A percentile compares a stretch with the other conserved stretches of the same genome.
Evolutionary conservation across 2,113 vertebrate genomes (phyloP).

Genomic region (Scomber colias): DNA sequence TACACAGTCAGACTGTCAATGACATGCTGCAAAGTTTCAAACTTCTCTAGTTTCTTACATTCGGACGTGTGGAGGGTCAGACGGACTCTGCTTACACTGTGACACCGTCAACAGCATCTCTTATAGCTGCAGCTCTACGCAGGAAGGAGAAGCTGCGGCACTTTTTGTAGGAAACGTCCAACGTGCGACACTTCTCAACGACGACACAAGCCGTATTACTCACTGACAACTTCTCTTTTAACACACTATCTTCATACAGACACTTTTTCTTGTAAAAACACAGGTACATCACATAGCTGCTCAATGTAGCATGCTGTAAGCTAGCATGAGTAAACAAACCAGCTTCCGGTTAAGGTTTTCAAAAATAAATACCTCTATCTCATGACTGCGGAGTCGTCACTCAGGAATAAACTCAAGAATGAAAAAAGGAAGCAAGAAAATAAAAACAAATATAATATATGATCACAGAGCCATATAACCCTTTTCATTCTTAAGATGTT

Average conservation of each 20-base stretch:
- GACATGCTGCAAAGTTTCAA: no score
- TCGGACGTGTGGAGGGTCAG: neutral
- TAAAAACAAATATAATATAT: neutral
- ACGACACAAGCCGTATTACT: neutral
- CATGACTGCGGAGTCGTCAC: neutral
- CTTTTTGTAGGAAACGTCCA: neutral
- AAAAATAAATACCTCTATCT: slow-evolving; percentile 13
- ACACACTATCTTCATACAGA: neutral
- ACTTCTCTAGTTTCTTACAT: slow-evolving; percentile 2
- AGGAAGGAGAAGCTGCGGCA: neutral
- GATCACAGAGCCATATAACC: neutral
- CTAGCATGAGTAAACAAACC: neutral
- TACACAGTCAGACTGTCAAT: no score
- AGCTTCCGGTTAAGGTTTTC: slow-evolving; percentile 32
- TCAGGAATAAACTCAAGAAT: no score
- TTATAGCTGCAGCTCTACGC: neutral
- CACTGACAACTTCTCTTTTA: neutral
- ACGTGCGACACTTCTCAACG: neutral
- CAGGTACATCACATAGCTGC: neutral
- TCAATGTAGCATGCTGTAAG: neutral
- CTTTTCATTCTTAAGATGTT: no score
- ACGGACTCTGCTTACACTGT: neutral
- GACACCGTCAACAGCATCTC: neutral
- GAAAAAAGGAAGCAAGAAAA: no score
- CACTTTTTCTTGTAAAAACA: neutral